Conservation (phyloP, 1,140 invertebrate species). For the Ceratosolen fusciceps region DNA sequence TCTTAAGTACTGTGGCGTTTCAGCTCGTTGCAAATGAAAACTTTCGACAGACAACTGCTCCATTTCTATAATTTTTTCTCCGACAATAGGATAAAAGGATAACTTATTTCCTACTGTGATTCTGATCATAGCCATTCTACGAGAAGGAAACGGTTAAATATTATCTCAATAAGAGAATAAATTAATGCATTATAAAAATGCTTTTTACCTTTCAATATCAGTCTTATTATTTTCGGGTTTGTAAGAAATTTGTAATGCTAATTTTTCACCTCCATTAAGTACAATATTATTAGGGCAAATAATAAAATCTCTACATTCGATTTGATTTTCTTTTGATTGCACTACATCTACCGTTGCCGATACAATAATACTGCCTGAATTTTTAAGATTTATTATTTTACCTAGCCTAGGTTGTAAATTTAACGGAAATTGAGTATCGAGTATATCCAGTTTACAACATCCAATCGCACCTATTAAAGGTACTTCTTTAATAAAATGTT, state of each 20-base stretch:
- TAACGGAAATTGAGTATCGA: constrained; percentile 59
- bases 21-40: constrained; percentile 54
- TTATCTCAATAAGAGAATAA: not conserved
- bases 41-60: constrained; percentile 54
- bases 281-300: constrained; percentile 54
- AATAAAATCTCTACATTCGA: constrained; percentile 41
- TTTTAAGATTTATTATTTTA: constrained; percentile 57
- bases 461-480: constrained; percentile 58
- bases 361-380: constrained; percentile 58
- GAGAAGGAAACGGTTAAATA: not conserved
- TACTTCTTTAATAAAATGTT: constrained; percentile 57
- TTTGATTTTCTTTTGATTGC: constrained; percentile 46
- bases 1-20: constrained; percentile 59
- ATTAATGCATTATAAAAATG: constrained; percentile 18
- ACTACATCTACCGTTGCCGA: constrained; percentile 45
- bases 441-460: constrained; percentile 57
- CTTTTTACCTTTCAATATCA: constrained; percentile 53
- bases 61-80: constrained; percentile 49
- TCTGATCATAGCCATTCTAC: constrained; percentile 58
- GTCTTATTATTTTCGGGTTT: constrained; percentile 54
- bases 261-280: constrained; percentile 55
- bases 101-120: constrained; percentile 53
- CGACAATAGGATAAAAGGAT: constrained; percentile 57
- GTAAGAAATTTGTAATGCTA: constrained; percentile 56
- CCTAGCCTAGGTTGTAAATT: constrained; percentile 54